Evolutionary conservation across 2,113 vertebrate species (phyloP).

Genomic region (Phodopus roborovskii): DNA sequence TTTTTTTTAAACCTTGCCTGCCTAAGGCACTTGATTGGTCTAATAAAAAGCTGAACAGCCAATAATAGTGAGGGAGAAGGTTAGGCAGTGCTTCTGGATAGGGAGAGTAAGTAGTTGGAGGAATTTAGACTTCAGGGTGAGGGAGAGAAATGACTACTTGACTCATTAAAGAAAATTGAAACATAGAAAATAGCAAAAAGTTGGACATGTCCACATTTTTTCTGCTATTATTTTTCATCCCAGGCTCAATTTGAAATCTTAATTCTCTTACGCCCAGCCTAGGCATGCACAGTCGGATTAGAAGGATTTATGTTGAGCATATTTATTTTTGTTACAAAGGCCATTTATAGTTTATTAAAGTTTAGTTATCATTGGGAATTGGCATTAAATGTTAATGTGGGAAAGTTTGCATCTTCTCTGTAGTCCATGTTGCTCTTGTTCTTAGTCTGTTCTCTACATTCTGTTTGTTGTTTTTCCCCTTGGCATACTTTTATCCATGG

Average conservation of each 20-base stretch:
- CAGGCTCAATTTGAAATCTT: neutral
- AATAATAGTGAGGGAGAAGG: neutral
- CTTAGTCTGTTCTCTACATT: constrained; percentile 63
- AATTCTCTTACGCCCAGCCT: neutral
- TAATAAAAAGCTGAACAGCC: neutral
- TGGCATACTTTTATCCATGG: constrained; percentile 34
- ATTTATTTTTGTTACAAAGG: constrained; percentile 47
- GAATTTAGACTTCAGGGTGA: neutral
- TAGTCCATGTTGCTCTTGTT: constrained; percentile 35
- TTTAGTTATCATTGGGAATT: constrained; percentile 40
- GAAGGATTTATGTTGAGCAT: constrained; percentile 19
- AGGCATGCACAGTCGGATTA: neutral
- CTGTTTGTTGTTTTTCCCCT: neutral
- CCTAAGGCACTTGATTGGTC: neutral
- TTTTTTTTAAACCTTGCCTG: neutral
- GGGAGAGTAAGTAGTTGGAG: neutral
- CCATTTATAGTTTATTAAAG: constrained; percentile 29
- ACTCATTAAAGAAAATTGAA: constrained; percentile 27
- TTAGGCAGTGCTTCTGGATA: neutral
- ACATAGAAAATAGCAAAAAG: neutral
- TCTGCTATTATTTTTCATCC: neutral
- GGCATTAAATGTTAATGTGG: constrained; percentile 4
- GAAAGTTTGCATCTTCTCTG: constrained; percentile 22
- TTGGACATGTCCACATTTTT: neutral
- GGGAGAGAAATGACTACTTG: neutral